These are phyloP conservation scores for Pristis pectinata DNA, from an alignment of 2,797 vertebrate species.

Conservation along the genomic window DNA sequence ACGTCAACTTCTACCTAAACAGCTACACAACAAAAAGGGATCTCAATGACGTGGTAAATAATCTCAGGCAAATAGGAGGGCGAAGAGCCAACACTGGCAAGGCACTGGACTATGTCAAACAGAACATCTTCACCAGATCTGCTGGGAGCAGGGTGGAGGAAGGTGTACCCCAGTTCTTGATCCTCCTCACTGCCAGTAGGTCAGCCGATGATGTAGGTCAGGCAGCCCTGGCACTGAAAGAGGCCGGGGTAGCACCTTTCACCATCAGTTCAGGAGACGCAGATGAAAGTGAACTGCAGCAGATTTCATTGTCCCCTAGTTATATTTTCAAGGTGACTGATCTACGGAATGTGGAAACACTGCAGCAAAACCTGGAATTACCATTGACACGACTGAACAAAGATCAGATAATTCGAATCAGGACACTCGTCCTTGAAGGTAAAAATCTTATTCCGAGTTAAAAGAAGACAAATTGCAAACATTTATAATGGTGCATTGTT, in stretches of 20 bases:
- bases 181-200: constrained; percentile 38
- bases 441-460: neutral
- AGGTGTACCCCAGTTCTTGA: constrained; percentile 40
- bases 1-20: constrained; percentile 43
- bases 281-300: constrained; percentile 60
- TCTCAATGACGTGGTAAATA: constrained; percentile 37
- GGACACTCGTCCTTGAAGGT: neutral
- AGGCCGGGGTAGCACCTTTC: constrained; percentile 64
- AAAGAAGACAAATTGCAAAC: no score
- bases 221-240: constrained; percentile 71
- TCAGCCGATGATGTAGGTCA: constrained; percentile 45
- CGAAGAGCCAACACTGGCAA: constrained; percentile 45
- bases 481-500: no score
- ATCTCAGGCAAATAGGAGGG: constrained; percentile 46
- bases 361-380: neutral
- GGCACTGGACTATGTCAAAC: constrained; percentile 38
- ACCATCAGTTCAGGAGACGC: constrained; percentile 67
- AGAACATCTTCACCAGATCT: constrained; percentile 39
- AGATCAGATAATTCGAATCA: neutral
- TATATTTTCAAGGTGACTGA: constrained; percentile 5
- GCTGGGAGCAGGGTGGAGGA: constrained; percentile 40
- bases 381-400: neutral
- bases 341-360: neutral
- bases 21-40: constrained; percentile 41
- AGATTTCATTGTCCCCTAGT: constrained; percentile 16